Evolutionary conservation across 2,888 invertebrate species (phyloP).

Genomic region (Meiosimyza decipiens): DNA sequence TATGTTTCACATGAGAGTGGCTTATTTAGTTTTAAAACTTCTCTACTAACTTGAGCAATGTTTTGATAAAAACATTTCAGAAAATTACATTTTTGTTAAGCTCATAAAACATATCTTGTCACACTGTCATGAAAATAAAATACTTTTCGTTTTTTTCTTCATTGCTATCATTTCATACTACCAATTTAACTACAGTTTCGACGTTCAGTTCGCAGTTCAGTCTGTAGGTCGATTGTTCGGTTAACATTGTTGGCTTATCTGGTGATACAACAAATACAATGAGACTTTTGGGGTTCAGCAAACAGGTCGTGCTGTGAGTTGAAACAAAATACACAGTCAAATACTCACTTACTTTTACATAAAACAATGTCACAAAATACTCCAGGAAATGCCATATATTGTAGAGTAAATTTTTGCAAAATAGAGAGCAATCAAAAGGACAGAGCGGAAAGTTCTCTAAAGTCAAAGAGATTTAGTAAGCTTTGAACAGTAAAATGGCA

Average conservation of each 20-base stretch:
- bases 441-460: too few species aligned
- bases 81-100: background rate
- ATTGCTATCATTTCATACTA: background rate
- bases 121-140: constrained; percentile 19
- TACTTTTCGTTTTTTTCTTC: background rate
- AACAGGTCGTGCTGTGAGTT: constrained; percentile 28
- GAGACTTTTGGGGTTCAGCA: constrained; percentile 23
- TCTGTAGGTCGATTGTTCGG: background rate
- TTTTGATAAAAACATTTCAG: background rate
- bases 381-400: too few species aligned
- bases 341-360: background rate
- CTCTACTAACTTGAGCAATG: too few species aligned
- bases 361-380: too few species aligned
- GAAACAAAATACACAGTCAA: background rate
- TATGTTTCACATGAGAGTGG: too few species aligned
- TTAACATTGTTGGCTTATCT: background rate
- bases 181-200: too few species aligned
- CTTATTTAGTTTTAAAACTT: too few species aligned
- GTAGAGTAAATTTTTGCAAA: too few species aligned
- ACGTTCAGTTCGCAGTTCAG: background rate
- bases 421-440: background rate
- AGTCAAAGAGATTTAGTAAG: too few species aligned
- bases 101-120: background rate
- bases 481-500: too few species aligned
- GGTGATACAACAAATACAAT: constrained; percentile 3